phyloP scores from a whole-genome alignment of 2,888 invertebrate genomes.

The Myathropa florea region DNA sequence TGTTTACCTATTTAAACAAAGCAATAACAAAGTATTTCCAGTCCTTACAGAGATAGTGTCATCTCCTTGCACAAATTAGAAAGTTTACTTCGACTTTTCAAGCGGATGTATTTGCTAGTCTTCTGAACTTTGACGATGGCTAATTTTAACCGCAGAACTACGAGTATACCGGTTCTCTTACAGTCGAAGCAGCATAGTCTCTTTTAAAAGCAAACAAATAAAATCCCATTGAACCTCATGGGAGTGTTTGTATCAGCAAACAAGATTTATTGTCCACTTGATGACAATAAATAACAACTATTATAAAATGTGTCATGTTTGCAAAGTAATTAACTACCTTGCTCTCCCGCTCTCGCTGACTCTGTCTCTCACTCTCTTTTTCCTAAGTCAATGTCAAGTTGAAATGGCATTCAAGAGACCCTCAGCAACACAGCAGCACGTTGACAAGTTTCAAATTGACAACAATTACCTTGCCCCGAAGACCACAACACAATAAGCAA shows the following conservation, averaged over 20 bases:
- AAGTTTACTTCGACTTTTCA: background rate
- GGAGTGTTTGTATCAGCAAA: slow-evolving; percentile 31
- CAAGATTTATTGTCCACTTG: slow-evolving; percentile 60
- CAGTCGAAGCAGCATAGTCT: background rate
- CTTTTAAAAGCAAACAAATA: background rate
- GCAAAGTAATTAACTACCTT: slow-evolving; percentile 45
- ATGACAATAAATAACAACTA: slow-evolving; percentile 64
- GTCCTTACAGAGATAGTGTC: too few relatives aligned
- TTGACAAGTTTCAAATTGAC: slow-evolving; percentile 45
- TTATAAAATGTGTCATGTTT: slow-evolving; percentile 67
- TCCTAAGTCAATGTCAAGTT: slow-evolving; percentile 60
- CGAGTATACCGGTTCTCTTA: background rate
- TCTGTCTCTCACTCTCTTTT: slow-evolving; percentile 17
- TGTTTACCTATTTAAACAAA: too few relatives aligned
- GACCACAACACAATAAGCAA: background rate
- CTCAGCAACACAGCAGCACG: slow-evolving; percentile 4
- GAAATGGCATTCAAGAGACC: slow-evolving; percentile 47
- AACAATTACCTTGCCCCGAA: slow-evolving; percentile 30
- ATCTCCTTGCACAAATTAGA: background rate
- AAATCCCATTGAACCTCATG: background rate
- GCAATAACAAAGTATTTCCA: too few relatives aligned
- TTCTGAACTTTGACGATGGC: background rate
- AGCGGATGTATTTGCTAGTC: background rate
- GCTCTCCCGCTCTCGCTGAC: background rate
- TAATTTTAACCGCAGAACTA: background rate